Base-by-base conservation (phyloP, 2,113 vertebrate genomes). In the Sebastes schlegelii region DNA sequence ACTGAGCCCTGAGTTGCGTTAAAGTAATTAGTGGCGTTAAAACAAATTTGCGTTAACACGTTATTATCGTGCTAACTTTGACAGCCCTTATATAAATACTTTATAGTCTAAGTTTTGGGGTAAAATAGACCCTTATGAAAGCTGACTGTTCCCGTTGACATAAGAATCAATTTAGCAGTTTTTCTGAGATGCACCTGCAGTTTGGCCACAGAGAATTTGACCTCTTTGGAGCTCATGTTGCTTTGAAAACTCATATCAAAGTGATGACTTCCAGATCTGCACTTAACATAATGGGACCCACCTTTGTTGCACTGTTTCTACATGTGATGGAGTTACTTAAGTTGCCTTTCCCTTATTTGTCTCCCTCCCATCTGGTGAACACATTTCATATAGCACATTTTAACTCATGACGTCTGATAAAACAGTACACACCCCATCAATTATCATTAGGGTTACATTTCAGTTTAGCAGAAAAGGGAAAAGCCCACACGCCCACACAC, bases 211-310 rank as follows among this genome's bases (percentile, higher is more conserved):
- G 48, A 63, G 21, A 58, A 7, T 66, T 10, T 57, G 40, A 5
- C 43, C 42, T 54, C 19, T 66, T 17, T 77, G 42, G 69, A 55
- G 23, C 48, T 77, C 5, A 17, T 58, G 52, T 65, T 69, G 45
- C 58, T 80, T 79, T 83, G 49, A 69, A 67, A 86, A 49, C 49
- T 74, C 10, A 3, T 23, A 69, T 86, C 23, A 78, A 57, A 68
- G 68, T 72, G 74, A 83, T 61, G 63, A 67, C 67, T 69, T 21
- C 69, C 86, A 81, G 80, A 84, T 51, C 40, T 58, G 62, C 74
- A 66, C 40, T 13, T 66, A 14, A 21, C 45, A 68, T n/a, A 14
- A 19, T 16, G 16, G 16, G 13, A 49, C n/a, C 80, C 11, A 34
- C 40, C 4, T 71, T 61, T 0, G 17, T 16, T 80, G 21, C 23